Evolutionary conservation across 2,888 invertebrate species (phyloP), one percentile per base, ranked within the genome.

Genomic region (Andrena praecox): DNA sequence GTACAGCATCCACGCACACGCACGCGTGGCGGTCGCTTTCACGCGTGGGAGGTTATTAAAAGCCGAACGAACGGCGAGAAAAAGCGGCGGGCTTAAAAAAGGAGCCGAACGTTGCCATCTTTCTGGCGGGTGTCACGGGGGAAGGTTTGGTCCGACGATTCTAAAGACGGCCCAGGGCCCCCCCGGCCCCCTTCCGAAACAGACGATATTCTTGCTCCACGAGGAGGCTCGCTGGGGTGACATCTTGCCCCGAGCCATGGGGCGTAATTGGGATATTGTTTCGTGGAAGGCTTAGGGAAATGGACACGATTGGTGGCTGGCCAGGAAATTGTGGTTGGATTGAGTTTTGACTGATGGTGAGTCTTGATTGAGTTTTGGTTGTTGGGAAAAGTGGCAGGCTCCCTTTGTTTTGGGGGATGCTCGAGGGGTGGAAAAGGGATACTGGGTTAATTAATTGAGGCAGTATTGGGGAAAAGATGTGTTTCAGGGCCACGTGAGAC

Each of bases 21-120:
- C n/a, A 35, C 75, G 60, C 50, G 69, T 54, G 60, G 63, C 33
- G 74, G 54, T 69, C 77, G 85, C 77, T 80, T 87, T 87, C 85
- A 71, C 83, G 88, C 88, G 91, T 89, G 89, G 89, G 88, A 90
- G 56, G 91, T 91, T 91, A 91, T 91, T 90, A 91, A 91, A 90
- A 91, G 91, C 89, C 85, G 82, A 89, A 90, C 85, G 85, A 80
- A 72, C 60, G 73, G 74, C 78, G 82, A 82, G 84, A 89, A 90
- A 90, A 88, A 84, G 75, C 87, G 74, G 54, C 70, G 24, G 76
- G 81, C 68, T 84, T 84, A 86, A 89, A 88, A 88, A 89, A 85
- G 79, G 72, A 79, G 73, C 76, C 82, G 82, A 82, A 75, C 87
- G 85, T 78, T 73, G 84, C 77, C 80, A 59, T 79, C 84, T 77